A percentile compares a stretch with the other conserved stretches of the same genome.
Evolutionary conservation across 2,797 vertebrate genomes (phyloP).

Genomic region (Sebastes hopkinsi): DNA sequence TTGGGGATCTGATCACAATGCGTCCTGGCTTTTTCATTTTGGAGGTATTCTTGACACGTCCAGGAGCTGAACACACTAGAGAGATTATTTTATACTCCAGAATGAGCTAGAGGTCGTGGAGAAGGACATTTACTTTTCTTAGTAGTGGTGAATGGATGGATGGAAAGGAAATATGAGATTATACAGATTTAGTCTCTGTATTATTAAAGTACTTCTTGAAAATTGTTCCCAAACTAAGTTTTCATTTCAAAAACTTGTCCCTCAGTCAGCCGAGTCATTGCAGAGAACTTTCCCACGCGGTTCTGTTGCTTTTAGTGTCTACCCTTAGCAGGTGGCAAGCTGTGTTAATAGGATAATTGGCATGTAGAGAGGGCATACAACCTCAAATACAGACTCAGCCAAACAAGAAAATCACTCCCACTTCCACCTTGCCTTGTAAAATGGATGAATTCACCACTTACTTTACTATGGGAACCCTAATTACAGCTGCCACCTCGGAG

Average conservation of each 20-base stretch:
- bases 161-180: not conserved
- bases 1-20: not conserved
- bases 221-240: not conserved
- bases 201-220: not conserved
- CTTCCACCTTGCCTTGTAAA: slow-evolving; percentile 58
- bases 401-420: slow-evolving; percentile 39
- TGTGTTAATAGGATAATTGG: slow-evolving; percentile 54
- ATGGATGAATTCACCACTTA: slow-evolving; percentile 19
- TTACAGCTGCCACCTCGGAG: slow-evolving; percentile 22
- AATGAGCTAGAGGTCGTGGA: not conserved
- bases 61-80: not conserved
- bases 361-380: slow-evolving; percentile 39
- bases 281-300: slow-evolving; percentile 2
- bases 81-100: not conserved
- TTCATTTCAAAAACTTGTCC: slow-evolving; percentile 3
- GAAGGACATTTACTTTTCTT: slow-evolving; percentile 5
- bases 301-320: slow-evolving; percentile 26
- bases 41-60: not conserved
- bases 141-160: not conserved
- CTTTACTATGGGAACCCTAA: slow-evolving; percentile 43
- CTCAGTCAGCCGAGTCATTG: not conserved
- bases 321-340: slow-evolving; percentile 21
- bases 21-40: not conserved
- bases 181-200: not conserved
- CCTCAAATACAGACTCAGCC: slow-evolving; percentile 29